Base-by-base conservation (phyloP, 2,888 invertebrate genomes). In the Eutolmus rufibarbis region DNA sequence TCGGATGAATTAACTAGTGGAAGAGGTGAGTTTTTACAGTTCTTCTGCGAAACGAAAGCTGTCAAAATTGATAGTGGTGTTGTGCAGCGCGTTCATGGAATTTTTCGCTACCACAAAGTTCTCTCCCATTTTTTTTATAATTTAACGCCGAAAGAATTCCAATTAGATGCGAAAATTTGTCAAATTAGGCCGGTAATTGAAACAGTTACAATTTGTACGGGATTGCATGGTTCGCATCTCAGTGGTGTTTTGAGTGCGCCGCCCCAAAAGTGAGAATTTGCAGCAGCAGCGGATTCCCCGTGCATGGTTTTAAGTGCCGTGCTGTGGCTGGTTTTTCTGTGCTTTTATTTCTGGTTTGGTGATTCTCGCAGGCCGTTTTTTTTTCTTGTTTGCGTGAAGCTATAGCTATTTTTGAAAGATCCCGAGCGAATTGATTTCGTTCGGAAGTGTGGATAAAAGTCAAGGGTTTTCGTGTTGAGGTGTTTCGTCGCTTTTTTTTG, bases 31-130 rank as follows among this genome's bases (percentile, higher is more conserved):
- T 78, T 19, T 78, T 23, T 16, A 51, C 51, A 51, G 51, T 51
- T 51, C 51, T 51, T 51, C 51, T 51, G 51, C 16, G 51, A 81
- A 77, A 74, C 74, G 85, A 19, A 46, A 86, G 51, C 51, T 86
- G 86, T 86, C 86, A 86, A 86, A 76, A 51, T 43, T 76, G 77
- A 76, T 86, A 66, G 86, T 86, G 86, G 77, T 56, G 77, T 77
- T 86, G 77, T 76, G 51, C 46, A 31, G 86, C 77, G 34, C 76
- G 14, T 77, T 51, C 46, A 16, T 46, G 76, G 51, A 28, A 40
- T 51, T 51, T 51, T 51, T 51, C 51, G 51, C 16, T 51, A 51
- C 51, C 51, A 51, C n/a, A 51, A 51, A 51, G 51, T 57, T 82
- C 57, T 31, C 34, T 28, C 57, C 56, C 34, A 31, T 56, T 82